Evolutionary conservation across 2,113 vertebrate species (phyloP).

Genomic region (Corydoras sp.): DNA sequence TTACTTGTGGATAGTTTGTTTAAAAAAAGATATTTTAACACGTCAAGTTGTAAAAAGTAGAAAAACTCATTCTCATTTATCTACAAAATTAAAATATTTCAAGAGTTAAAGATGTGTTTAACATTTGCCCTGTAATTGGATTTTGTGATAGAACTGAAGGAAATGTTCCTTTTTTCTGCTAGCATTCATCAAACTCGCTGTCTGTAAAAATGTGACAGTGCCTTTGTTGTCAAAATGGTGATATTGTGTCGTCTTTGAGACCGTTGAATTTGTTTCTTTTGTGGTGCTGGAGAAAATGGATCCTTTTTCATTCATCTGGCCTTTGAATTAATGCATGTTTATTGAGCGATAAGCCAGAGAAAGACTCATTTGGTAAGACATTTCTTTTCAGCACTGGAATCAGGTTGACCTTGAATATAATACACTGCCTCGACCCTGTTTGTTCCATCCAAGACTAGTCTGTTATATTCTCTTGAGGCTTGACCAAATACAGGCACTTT

Average conservation of each 20-base stretch:
- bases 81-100: constrained; percentile 25
- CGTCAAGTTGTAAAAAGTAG: too few relatives aligned
- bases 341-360: constrained; percentile 41
- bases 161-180: constrained; percentile 1
- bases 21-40: too few relatives aligned
- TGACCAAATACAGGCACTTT: constrained; percentile 33
- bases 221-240: constrained; percentile 22
- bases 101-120: constrained; percentile 22
- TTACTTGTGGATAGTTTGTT: too few relatives aligned
- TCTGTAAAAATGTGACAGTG: constrained; percentile 17
- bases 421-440: constrained; percentile 40
- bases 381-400: constrained; percentile 36
- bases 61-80: not conserved
- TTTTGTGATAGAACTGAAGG: constrained; percentile 14
- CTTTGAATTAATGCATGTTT: constrained; percentile 48
- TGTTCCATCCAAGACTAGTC: constrained; percentile 39
- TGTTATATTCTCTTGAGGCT: constrained; percentile 37
- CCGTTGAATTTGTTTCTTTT: constrained; percentile 40
- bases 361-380: constrained; percentile 33
- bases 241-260: constrained; percentile 16
- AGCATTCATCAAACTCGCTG: constrained; percentile 16
- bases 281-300: constrained; percentile 22
- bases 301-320: constrained; percentile 21
- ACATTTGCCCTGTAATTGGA: constrained; percentile 35
- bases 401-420: constrained; percentile 53